Conservation (phyloP, 2,113 vertebrate species). For the western clawed frog (Xenopus tropicalis) region DNA sequence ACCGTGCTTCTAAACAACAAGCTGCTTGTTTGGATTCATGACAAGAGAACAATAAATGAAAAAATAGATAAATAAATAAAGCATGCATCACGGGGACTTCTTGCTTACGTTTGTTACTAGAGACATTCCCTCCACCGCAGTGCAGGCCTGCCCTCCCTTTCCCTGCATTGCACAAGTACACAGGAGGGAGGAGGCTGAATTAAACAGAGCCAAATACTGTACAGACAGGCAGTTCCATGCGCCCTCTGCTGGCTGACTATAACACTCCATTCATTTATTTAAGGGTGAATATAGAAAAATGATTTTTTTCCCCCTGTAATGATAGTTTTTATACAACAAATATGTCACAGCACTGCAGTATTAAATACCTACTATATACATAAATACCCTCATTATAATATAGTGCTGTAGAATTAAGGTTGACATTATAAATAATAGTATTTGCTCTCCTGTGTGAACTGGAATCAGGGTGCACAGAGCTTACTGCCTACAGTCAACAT, state of each 20-base stretch:
- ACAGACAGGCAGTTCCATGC: background rate
- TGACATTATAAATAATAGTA: background rate
- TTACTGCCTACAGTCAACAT: too few relatives aligned
- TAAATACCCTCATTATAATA: too few relatives aligned
- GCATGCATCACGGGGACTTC: constrained; percentile 22
- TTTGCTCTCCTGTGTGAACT: too few relatives aligned
- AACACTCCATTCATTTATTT: background rate
- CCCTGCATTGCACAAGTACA: constrained; percentile 38
- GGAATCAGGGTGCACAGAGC: too few relatives aligned
- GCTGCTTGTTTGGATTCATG: background rate
- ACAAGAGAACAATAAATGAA: background rate
- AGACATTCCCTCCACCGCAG: constrained; percentile 29
- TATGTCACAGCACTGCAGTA: too few relatives aligned
- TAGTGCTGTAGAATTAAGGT: too few relatives aligned
- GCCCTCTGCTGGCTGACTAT: constrained; percentile 26
- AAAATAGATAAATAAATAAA: background rate
- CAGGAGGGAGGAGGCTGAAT: constrained; percentile 12
- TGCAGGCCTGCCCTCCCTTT: constrained; percentile 31
- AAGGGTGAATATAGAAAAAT: too few relatives aligned
- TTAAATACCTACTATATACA: too few relatives aligned
- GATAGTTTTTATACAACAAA: too few relatives aligned
- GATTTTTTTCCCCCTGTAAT: too few relatives aligned
- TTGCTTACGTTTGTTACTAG: constrained; percentile 10
- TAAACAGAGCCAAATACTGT: background rate
- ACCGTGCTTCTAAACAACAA: too few relatives aligned